A percentile compares a stretch with the other conserved stretches of the same genome.
These are phyloP conservation scores for Dipodomys stephensi DNA, from an alignment of 2,113 vertebrate genomes.

Conservation along the genomic window DNA sequence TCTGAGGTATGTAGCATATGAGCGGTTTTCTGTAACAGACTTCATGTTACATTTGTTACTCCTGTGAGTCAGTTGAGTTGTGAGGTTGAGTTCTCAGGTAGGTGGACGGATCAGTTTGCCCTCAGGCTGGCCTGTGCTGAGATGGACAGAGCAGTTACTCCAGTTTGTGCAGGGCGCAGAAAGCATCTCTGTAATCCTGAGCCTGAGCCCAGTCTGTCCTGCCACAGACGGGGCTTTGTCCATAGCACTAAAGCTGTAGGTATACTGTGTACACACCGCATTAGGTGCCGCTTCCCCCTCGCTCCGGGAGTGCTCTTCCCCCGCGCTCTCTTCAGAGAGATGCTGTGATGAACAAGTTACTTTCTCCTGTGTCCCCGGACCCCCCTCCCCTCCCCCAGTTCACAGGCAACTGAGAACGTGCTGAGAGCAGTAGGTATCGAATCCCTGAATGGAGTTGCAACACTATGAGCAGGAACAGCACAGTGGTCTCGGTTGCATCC, in stretches of 20 bases:
- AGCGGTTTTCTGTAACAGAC: neutral
- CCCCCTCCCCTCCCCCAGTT: neutral
- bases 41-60: constrained; percentile 16
- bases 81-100: neutral
- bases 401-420: neutral
- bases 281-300: no score
- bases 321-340: neutral
- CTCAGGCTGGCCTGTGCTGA: neutral
- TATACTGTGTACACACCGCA: neutral
- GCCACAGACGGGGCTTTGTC: neutral
- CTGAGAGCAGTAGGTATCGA: neutral
- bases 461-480: constrained; percentile 50
- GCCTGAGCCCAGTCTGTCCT: neutral
- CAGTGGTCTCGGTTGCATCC: neutral
- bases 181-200: neutral
- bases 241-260: neutral
- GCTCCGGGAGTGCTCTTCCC: neutral
- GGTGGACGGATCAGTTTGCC: neutral
- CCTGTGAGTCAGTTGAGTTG: neutral
- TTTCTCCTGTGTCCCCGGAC: neutral
- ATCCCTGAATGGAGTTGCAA: constrained; percentile 1
- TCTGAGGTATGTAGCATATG: neutral
- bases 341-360: constrained; percentile 1
- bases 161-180: neutral
- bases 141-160: neutral